Evolutionary conservation across 2,797 vertebrate genomes (phyloP).

Genomic region (Chromobotia macracanthus): DNA sequence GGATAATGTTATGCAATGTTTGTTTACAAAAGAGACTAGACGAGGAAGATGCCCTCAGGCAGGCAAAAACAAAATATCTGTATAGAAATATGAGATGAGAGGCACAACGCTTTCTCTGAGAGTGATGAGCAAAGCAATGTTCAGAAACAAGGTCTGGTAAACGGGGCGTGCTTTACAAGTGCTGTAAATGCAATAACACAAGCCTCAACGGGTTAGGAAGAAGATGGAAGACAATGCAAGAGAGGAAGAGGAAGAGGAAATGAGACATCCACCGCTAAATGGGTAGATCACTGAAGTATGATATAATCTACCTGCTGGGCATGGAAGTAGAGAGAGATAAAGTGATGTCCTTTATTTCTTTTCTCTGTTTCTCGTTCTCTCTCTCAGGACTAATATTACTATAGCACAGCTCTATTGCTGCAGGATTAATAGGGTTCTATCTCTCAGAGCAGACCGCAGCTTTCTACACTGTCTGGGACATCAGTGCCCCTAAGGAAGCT

Average conservation of each 20-base stretch:
- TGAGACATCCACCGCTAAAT: slow-evolving; percentile 33
- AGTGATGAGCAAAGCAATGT: slow-evolving; percentile 1
- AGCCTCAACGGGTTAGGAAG: slow-evolving; percentile 12
- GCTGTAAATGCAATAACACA: neutral
- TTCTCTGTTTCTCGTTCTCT: neutral
- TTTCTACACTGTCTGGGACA: slow-evolving; percentile 20
- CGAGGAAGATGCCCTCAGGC: slow-evolving; percentile 19
- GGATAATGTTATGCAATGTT: slow-evolving; percentile 52
- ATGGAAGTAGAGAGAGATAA: slow-evolving; percentile 39
- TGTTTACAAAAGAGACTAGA: slow-evolving; percentile 36
- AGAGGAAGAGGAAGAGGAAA: slow-evolving; percentile 31
- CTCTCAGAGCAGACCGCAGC: neutral
- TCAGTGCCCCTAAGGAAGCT: slow-evolving; percentile 3
- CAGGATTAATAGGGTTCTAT: slow-evolving; percentile 34
- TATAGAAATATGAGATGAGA: slow-evolving; percentile 29
- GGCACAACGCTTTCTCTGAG: neutral
- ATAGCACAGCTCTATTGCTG: slow-evolving; percentile 33
- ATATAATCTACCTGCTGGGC: slow-evolving; percentile 38
- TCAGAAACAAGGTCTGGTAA: neutral
- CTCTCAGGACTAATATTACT: slow-evolving; percentile 25
- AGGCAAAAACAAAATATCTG: slow-evolving; percentile 7
- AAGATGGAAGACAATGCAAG: neutral
- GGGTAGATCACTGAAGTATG: slow-evolving; percentile 41
- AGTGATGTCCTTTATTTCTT: neutral
- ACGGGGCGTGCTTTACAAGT: neutral